Percentiles rank a stretch among this genome's conserved stretches.
These are phyloP conservation scores for Phacellophora camtschatica DNA, from an alignment of 30 jellyfish, hydroid and myxozoan species.

Conservation along the genomic window DNA sequence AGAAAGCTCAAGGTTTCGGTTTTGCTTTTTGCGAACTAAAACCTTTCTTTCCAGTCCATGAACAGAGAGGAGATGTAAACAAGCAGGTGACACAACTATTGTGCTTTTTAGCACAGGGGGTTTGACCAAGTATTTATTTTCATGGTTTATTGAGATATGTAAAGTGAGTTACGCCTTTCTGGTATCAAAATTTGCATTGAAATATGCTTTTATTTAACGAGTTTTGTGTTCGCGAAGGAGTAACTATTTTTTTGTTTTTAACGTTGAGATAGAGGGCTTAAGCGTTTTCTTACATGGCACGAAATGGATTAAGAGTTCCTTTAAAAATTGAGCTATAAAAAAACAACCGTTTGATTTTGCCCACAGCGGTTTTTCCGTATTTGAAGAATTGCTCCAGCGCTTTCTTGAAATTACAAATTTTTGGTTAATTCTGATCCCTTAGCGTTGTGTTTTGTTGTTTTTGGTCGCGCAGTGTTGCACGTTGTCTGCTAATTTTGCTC, in stretches of 20 bases:
- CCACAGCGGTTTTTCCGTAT: background rate
- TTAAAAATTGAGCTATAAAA: too few relatives aligned
- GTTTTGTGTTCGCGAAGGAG: too few relatives aligned
- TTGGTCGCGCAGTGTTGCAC: slow-evolving; percentile 5
- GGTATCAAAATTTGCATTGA: background rate
- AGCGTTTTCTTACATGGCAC: too few relatives aligned
- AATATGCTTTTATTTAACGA: too few relatives aligned
- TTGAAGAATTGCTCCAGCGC: background rate
- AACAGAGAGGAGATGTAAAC: slow-evolving; percentile 29
- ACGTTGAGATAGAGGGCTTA: too few relatives aligned
- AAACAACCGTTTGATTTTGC: background rate
- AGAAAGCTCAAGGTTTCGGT: too few relatives aligned
- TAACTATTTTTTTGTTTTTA: too few relatives aligned
- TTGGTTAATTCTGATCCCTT: background rate
- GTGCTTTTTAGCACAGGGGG: too few relatives aligned
- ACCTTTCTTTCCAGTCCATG: background rate
- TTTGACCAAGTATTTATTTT: too few relatives aligned
- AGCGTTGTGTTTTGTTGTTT: slow-evolving; percentile 1
- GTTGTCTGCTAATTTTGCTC: background rate
- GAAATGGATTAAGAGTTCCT: too few relatives aligned
- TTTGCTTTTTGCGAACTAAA: slow-evolving; percentile 3
- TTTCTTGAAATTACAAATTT: background rate
- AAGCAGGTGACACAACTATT: slow-evolving; percentile 56
- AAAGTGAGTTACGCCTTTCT: background rate
- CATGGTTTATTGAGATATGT: too few relatives aligned